Evolutionary conservation across 1,140 invertebrate species (phyloP), one percentile per base, ranked within the genome.

Genomic region (Drosophila ercepeae): DNA sequence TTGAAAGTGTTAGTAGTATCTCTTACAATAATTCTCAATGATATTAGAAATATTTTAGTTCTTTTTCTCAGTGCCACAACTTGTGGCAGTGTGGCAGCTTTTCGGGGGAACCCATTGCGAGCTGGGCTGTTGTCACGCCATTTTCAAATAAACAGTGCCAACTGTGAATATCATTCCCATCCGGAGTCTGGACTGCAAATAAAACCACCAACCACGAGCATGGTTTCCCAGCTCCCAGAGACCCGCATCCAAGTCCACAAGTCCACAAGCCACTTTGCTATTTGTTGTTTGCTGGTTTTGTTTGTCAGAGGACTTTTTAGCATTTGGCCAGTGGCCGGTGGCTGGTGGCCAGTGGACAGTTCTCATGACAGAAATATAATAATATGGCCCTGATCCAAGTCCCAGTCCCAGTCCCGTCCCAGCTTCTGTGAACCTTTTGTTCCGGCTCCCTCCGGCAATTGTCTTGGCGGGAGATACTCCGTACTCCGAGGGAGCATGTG

Each of bases 171-270:
- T 74, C 46, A 69, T 81, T 73, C 86, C 48, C 58, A 49, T 46
- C 42, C 61, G 54, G 55, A 60, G 45, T 42, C 42, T 58, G 58
- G 60, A 60, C 55, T 72, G 60, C 60, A 68, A 72, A 78, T 75
- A 84, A 84, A 79, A 58, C 61, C 55, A 84, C 73, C 84, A 79
- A 58, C 61, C 55, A 84, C 73, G 68, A 86, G 78, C 78, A 8
- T 41, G 41, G 50, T 54, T 55, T 49, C 49, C 14, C 27, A 21
- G 49, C 29, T 53, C 53, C 64, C 67, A 44, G 18, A 32, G 36
- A 16, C 39, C 39, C 23, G 5, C 41, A 34, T 23, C 19, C 1
- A 2, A 41, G 13, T 9, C 44, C n/a, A 11, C n/a, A n/a, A n/a
- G n/a, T n/a, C n/a, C n/a, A n/a, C 53, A 19, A 11, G 13, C 51